These are phyloP conservation scores for Panthera uncia DNA, from an alignment of 2,113 vertebrate genomes.

Conservation along the genomic window DNA sequence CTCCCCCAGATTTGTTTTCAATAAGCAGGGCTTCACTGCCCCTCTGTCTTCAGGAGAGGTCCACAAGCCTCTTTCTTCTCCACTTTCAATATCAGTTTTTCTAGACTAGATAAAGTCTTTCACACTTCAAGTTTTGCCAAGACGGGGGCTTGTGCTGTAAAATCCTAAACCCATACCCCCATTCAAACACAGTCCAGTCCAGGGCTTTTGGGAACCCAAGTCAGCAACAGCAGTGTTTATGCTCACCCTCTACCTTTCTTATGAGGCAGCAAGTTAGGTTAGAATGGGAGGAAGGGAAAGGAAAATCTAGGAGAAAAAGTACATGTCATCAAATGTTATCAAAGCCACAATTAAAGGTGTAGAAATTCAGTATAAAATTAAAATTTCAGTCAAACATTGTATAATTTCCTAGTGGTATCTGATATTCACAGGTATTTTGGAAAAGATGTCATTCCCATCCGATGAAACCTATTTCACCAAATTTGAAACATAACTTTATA, in stretches of 20 bases:
- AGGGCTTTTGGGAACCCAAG: neutral
- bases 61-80: neutral
- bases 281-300: neutral
- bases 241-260: neutral
- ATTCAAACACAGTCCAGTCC: neutral
- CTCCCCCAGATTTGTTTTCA: neutral
- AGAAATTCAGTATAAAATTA: constrained; percentile 21
- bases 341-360: neutral
- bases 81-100: neutral
- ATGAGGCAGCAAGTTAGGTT: neutral
- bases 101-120: neutral
- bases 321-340: neutral
- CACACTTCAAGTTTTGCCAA: neutral
- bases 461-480: neutral
- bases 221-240: neutral
- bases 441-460: neutral
- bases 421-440: neutral
- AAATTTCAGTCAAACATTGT: constrained; percentile 11
- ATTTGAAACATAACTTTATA: neutral
- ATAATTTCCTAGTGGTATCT: neutral
- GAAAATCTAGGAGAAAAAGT: neutral
- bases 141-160: neutral
- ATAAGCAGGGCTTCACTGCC: neutral
- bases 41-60: neutral
- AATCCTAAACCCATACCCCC: neutral